Conservation (phyloP, 2,888 invertebrate species). For the Philaethria dido region DNA sequence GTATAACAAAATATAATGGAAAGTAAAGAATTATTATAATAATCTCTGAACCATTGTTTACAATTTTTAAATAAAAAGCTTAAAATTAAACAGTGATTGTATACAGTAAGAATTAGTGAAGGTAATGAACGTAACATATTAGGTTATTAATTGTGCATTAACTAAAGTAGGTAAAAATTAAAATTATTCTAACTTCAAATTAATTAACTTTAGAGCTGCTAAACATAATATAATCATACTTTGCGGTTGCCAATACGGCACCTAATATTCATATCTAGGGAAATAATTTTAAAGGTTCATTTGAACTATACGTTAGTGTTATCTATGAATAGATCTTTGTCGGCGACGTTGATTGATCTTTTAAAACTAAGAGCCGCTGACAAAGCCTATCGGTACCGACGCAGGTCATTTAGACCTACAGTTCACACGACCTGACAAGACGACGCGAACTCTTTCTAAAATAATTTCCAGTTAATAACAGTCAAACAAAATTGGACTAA, state of each 20-base stretch:
- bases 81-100: constrained; percentile 52
- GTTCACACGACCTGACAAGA: constrained; percentile 46
- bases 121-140: constrained; percentile 60
- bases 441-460: constrained; percentile 65
- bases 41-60: constrained; percentile 48
- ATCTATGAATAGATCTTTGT: constrained; percentile 45
- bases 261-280: constrained; percentile 55
- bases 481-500: constrained; percentile 84
- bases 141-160: constrained; percentile 74
- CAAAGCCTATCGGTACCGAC: constrained; percentile 47
- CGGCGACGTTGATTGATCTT: constrained; percentile 34
- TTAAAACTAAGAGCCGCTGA: constrained; percentile 38
- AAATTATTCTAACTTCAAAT: constrained; percentile 69
- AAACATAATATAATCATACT: constrained; percentile 60
- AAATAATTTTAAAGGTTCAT: constrained; percentile 58
- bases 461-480: constrained; percentile 82
- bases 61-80: constrained; percentile 48
- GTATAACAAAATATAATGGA: constrained; percentile 66
- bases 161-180: constrained; percentile 71
- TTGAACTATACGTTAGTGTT: constrained; percentile 53
- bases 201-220: constrained; percentile 74
- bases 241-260: constrained; percentile 54
- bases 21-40: constrained; percentile 55
- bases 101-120: constrained; percentile 57
- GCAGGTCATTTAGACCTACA: constrained; percentile 41